A percentile compares a stretch with the other conserved stretches of the same genome.
phyloP scores from a whole-genome alignment of 1,140 invertebrate genomes.

The Euwallacea fornicatus region DNA sequence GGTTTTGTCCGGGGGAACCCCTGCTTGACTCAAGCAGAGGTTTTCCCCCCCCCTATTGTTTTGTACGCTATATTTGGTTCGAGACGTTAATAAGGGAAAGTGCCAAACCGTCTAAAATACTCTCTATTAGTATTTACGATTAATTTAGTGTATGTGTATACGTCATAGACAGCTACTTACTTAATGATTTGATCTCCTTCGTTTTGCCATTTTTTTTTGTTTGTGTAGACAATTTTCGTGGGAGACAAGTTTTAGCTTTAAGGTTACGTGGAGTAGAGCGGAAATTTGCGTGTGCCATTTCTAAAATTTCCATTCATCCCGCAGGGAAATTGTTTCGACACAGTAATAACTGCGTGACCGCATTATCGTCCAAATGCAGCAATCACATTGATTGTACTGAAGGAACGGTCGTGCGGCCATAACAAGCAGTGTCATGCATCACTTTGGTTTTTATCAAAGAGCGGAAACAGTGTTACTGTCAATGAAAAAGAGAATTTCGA shows the following conservation, averaged over 20 bases:
- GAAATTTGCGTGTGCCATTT: not conserved
- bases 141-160: conserved; percentile 2
- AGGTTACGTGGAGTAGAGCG: conserved; percentile 5
- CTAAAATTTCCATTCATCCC: not conserved
- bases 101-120: conserved; percentile 41
- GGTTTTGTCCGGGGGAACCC: not conserved
- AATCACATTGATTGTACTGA: not conserved
- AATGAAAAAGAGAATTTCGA: not conserved
- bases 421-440: too few relatives aligned
- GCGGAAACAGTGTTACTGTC: too few relatives aligned
- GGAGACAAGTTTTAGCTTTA: conserved; percentile 8
- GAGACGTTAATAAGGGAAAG: conserved; percentile 25
- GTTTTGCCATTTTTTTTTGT: conserved; percentile 30
- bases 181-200: conserved; percentile 31
- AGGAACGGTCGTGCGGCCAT: too few relatives aligned
- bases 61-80: conserved; percentile 33
- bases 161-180: conserved; percentile 31
- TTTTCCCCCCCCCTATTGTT: too few relatives aligned
- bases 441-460: too few relatives aligned
- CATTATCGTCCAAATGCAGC: too few relatives aligned
- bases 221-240: conserved; percentile 16
- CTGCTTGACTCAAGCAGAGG: too few relatives aligned
- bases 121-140: conserved; percentile 22
- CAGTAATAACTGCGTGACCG: not conserved
- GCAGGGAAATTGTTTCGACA: not conserved